These are phyloP conservation scores for Bolinopsis microptera DNA, from an alignment of 37 sponge, comb jelly and placozoan genomes.

Conservation along the genomic window DNA sequence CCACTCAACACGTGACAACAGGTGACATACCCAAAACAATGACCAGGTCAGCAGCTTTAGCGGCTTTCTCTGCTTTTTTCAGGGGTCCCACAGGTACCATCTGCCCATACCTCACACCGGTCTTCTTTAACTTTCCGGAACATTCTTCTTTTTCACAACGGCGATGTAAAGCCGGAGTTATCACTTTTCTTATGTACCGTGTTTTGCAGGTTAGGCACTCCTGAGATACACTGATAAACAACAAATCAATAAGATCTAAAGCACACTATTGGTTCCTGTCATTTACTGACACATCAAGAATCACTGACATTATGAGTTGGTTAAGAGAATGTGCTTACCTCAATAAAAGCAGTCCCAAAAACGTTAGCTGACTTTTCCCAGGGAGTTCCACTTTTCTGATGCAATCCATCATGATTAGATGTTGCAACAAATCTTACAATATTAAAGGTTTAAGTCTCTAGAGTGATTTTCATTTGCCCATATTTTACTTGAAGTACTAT, in stretches of 20 bases:
- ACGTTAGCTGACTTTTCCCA: conserved; percentile 63
- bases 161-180: conserved; percentile 62
- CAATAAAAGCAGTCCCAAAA: conserved; percentile 66
- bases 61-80: conserved; percentile 51
- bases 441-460: not conserved
- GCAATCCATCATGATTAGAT: conserved; percentile 68
- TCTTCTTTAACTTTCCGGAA: conserved; percentile 66
- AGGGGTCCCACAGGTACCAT: conserved; percentile 62
- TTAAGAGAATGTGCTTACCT: too few relatives aligned
- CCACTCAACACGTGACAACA: too few relatives aligned
- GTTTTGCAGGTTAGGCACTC: conserved; percentile 61
- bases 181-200: conserved; percentile 20
- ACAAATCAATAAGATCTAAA: too few relatives aligned
- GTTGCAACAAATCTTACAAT: conserved; percentile 66
- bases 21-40: conserved; percentile 61
- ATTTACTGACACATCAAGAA: too few relatives aligned
- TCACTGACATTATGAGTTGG: too few relatives aligned
- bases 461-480: too few relatives aligned
- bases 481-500: too few relatives aligned
- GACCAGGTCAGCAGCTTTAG: conserved; percentile 61
- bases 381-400: conserved; percentile 67
- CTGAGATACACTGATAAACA: too few relatives aligned
- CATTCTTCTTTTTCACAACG: conserved; percentile 46
- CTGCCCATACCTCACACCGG: conserved; percentile 66
- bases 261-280: too few relatives aligned